phyloP scores from a whole-genome alignment of 1,140 invertebrate genomes.

The Drosophila serrata region DNA sequence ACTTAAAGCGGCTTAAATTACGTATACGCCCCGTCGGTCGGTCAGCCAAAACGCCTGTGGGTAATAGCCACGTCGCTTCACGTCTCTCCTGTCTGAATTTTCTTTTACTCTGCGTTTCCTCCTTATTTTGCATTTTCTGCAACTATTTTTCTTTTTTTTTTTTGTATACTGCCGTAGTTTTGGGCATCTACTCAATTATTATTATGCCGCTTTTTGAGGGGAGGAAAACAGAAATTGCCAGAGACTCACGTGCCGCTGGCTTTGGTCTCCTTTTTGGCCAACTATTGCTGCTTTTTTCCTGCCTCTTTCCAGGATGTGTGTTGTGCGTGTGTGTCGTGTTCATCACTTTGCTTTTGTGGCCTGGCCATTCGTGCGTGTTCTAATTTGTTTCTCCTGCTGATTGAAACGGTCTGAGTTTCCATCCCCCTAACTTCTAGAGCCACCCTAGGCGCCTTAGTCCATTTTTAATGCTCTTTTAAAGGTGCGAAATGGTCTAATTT shows the following conservation, averaged over 20 bases:
- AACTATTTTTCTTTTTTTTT: conserved; percentile 25
- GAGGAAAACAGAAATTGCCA: conserved; percentile 45
- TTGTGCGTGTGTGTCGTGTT: conserved; percentile 5
- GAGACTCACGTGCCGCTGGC: conserved; percentile 45
- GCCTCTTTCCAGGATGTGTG: conserved; percentile 4
- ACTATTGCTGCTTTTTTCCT: conserved; percentile 5
- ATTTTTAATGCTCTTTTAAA: conserved; percentile 69
- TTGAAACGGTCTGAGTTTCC: conserved; percentile 40
- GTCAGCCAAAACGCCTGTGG: conserved; percentile 44
- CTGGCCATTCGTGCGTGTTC: conserved; percentile 73
- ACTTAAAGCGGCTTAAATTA: conserved; percentile 79
- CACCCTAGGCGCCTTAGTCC: not conserved
- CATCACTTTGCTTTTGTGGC: conserved; percentile 75
- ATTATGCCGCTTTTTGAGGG: conserved; percentile 53
- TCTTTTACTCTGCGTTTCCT: not conserved
- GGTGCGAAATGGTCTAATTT: conserved; percentile 71
- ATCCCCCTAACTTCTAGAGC: not conserved
- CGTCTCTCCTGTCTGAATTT: not conserved
- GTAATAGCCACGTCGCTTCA: conserved; percentile 49
- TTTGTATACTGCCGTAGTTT: conserved; percentile 25
- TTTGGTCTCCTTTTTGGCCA: conserved; percentile 25
- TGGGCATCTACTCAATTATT: conserved; percentile 75
- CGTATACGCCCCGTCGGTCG: conserved; percentile 63
- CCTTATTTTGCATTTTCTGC: conserved; percentile 67
- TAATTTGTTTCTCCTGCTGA: conserved; percentile 73